phyloP scores from a whole-genome alignment of 2,888 invertebrate genomes.

The Acronicta alni region DNA sequence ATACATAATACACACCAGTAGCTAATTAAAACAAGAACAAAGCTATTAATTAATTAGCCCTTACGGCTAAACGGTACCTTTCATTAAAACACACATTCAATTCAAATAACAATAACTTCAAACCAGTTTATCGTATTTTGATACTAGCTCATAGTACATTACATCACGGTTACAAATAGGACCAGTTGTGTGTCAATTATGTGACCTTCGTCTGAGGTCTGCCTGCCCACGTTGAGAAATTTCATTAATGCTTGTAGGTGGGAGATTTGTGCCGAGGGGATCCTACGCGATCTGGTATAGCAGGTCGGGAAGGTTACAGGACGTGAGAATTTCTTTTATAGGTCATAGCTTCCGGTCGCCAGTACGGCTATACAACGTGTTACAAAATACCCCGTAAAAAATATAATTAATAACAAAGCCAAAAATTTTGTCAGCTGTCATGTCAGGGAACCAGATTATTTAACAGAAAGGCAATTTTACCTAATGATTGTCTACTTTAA shows the following conservation, averaged over 20 bases:
- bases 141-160: slow-evolving; percentile 19
- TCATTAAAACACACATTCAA: not conserved
- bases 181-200: slow-evolving; percentile 49
- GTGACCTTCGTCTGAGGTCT: slow-evolving; percentile 49
- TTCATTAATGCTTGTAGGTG: slow-evolving; percentile 55
- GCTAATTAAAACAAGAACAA: slow-evolving; percentile 20
- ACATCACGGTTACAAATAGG: slow-evolving; percentile 45
- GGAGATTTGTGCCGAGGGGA: slow-evolving; percentile 19
- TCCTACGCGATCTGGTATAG: slow-evolving; percentile 25
- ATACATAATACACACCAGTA: too few species aligned
- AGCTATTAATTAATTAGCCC: slow-evolving; percentile 22
- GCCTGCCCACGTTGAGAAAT: slow-evolving; percentile 49
- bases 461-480: too few species aligned
- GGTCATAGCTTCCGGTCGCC: slow-evolving; percentile 19
- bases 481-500: too few species aligned
- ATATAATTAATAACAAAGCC: too few species aligned
- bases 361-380: too few species aligned
- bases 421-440: too few species aligned
- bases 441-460: too few species aligned
- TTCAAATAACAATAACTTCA: not conserved
- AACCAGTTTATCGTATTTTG: slow-evolving; percentile 1
- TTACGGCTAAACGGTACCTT: not conserved
- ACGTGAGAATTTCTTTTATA: slow-evolving; percentile 7
- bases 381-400: too few species aligned
- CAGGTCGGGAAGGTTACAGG: slow-evolving; percentile 37